Percentiles rank a stretch among this genome's conserved stretches.
These are phyloP conservation scores for Neelides folsomi DNA, from an alignment of 2,888 invertebrate species.

Conservation along the genomic window DNA sequence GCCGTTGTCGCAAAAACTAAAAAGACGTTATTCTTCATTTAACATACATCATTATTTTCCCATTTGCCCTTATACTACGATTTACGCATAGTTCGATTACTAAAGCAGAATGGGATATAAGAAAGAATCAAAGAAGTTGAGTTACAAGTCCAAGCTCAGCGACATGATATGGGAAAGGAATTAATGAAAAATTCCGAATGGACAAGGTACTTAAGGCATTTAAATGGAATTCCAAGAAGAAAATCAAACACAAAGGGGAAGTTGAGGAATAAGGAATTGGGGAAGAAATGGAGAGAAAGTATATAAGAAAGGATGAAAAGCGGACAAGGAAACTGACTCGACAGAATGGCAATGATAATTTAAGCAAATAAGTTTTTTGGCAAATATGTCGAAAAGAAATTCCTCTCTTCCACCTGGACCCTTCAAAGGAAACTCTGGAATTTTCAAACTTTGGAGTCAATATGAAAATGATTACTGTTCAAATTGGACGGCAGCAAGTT, in stretches of 20 bases:
- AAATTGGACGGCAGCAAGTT: constrained; percentile 41
- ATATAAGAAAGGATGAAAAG: neutral
- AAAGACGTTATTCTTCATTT: constrained; percentile 9
- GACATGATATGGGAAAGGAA: too few relatives aligned
- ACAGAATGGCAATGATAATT: too few relatives aligned
- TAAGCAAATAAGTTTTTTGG: too few relatives aligned
- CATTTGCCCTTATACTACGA: too few relatives aligned
- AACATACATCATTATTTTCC: too few relatives aligned
- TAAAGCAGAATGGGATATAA: too few relatives aligned
- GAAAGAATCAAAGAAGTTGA: constrained; percentile 1
- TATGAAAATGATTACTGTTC: constrained; percentile 38
- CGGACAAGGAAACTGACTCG: too few relatives aligned
- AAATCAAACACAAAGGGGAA: constrained; percentile 1
- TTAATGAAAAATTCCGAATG: too few relatives aligned
- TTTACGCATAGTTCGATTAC: too few relatives aligned
- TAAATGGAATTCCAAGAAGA: constrained; percentile 11
- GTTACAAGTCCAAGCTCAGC: too few relatives aligned
- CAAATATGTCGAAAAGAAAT: neutral
- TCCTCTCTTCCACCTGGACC: neutral
- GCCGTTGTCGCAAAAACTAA: constrained; percentile 49
- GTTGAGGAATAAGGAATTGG: neutral
- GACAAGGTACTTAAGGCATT: neutral
- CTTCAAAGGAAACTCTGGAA: too few relatives aligned
- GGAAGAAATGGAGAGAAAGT: constrained; percentile 8
- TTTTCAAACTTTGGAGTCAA: constrained; percentile 8